These are phyloP conservation scores for Argyra leucocephala DNA, from an alignment of 2,888 invertebrate species.

Conservation along the genomic window DNA sequence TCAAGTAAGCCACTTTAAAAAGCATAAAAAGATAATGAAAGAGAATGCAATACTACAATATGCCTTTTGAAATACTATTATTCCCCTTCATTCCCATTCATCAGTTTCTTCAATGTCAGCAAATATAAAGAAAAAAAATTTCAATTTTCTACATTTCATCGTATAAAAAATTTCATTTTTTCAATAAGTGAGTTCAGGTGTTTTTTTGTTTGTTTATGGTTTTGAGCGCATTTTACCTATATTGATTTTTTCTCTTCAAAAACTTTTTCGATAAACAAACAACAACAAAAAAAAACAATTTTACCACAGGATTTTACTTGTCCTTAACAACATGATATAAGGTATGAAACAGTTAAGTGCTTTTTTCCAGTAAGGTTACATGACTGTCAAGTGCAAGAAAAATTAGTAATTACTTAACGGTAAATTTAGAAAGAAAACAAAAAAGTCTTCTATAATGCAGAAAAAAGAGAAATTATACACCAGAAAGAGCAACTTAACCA, in stretches of 20 bases:
- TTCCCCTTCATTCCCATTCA: too few relatives aligned
- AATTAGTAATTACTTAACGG: neutral
- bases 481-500: too few relatives aligned
- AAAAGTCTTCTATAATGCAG: neutral
- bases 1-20: too few relatives aligned
- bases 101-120: too few relatives aligned
- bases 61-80: too few relatives aligned
- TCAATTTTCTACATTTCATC: too few relatives aligned
- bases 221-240: neutral
- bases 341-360: neutral
- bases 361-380: neutral
- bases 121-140: too few relatives aligned
- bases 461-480: too few relatives aligned
- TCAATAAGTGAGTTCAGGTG: neutral
- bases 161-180: neutral
- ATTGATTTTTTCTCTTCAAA: neutral
- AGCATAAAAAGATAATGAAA: too few relatives aligned
- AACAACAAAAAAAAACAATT: neutral
- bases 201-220: neutral
- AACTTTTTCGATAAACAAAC: slow-evolving; percentile 1
- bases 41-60: too few relatives aligned
- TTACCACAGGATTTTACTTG: too few relatives aligned
- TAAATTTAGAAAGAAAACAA: neutral
- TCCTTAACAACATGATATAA: too few relatives aligned
- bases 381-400: neutral